Evolutionary conservation across 2,113 vertebrate species (phyloP).

Genomic region (Stercorarius parasiticus): DNA sequence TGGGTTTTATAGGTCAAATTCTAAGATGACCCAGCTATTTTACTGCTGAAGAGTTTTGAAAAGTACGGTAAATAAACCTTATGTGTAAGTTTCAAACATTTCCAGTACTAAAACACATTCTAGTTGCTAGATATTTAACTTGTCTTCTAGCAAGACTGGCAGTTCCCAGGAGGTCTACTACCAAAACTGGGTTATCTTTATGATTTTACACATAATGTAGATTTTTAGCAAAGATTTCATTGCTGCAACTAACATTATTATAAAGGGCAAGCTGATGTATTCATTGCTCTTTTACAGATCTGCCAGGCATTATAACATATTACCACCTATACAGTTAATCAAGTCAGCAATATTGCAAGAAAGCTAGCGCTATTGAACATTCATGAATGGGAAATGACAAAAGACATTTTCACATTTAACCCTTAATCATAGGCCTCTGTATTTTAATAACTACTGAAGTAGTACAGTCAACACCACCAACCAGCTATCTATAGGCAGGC

Average conservation of each 20-base stretch:
- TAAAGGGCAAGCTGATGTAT: neutral
- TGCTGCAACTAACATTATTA: neutral
- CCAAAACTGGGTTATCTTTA: neutral
- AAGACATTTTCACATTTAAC: neutral
- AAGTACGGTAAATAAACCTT: neutral
- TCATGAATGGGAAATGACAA: neutral
- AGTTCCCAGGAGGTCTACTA: neutral
- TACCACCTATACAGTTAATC: neutral
- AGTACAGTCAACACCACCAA: rapidly evolving
- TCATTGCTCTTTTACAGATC: neutral
- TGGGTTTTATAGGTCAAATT: neutral
- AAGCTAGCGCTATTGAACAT: neutral
- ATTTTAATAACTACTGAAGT: neutral
- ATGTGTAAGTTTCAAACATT: neutral
- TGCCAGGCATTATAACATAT: neutral
- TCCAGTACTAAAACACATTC: neutral
- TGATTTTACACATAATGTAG: neutral
- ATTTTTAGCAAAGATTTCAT: neutral
- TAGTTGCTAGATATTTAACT: neutral
- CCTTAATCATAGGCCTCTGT: neutral
- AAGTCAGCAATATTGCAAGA: neutral
- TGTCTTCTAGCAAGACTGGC: neutral
- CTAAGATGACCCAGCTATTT: neutral
- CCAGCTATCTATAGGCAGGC: neutral
- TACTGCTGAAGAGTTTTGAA: neutral